A percentile compares a stretch with the other conserved stretches of the same genome.
phyloP scores from a whole-genome alignment of 1,140 invertebrate genomes.

The Lepidurus packardi region DNA sequence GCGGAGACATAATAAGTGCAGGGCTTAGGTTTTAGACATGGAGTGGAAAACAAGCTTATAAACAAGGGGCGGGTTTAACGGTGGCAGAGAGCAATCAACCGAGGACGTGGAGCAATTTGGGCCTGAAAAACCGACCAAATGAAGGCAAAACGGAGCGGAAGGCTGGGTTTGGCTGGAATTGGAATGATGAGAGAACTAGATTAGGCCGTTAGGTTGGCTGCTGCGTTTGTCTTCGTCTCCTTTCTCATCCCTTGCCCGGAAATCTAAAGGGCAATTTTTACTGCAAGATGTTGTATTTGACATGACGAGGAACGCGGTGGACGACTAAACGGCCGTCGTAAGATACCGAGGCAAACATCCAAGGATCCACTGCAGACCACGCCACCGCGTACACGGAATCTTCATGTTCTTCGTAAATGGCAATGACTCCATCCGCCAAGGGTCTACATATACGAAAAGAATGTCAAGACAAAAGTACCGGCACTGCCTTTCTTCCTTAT shows the following conservation, averaged over 20 bases:
- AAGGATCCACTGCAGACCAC: conserved; percentile 94
- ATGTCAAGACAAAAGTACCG: conserved; percentile 32
- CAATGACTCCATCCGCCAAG: conserved; percentile 67
- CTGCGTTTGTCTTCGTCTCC: conserved; percentile 23
- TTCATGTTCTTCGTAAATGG: conserved; percentile 92
- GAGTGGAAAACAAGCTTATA: not conserved
- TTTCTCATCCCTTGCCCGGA: conserved; percentile 13
- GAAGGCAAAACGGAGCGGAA: not conserved
- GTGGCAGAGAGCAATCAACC: conserved; percentile 8
- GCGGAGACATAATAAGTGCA: no score
- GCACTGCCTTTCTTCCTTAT: not conserved
- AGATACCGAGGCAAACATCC: conserved; percentile 95
- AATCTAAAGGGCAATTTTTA: conserved; percentile 33
- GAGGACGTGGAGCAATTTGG: not conserved
- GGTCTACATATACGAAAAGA: conserved; percentile 27
- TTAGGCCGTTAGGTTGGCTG: not conserved
- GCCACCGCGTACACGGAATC: conserved; percentile 95
- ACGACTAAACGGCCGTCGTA: conserved; percentile 92
- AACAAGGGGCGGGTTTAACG: not conserved
- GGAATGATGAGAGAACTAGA: not conserved
- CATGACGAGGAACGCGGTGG: conserved; percentile 81
- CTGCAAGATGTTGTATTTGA: conserved; percentile 79
- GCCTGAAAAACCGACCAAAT: not conserved
- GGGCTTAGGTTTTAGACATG: not conserved
- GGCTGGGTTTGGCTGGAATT: not conserved